phyloP scores from a whole-genome alignment of 2,888 invertebrate genomes.

The Heteromurus nitidus region DNA sequence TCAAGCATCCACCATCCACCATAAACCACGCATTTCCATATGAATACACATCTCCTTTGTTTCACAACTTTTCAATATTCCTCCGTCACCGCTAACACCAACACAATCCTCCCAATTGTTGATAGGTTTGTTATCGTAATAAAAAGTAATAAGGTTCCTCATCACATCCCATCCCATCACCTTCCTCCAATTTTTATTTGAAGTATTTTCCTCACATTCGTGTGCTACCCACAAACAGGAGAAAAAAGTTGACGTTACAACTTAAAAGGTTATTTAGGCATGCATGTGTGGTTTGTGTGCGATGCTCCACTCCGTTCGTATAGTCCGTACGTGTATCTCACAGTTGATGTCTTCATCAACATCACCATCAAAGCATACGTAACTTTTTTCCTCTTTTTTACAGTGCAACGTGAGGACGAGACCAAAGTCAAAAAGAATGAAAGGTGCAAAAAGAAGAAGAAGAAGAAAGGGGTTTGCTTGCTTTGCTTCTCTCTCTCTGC shows the following conservation, averaged over 20 bases:
- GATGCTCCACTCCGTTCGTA: not conserved
- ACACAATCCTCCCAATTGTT: constrained; percentile 1
- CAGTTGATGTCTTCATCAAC: constrained; percentile 7
- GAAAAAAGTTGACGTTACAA: not conserved
- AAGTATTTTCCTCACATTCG: too few relatives aligned
- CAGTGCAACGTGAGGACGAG: too few relatives aligned
- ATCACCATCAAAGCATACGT: not conserved
- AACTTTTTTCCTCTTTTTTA: too few relatives aligned
- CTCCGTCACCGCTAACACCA: not conserved
- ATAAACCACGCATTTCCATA: not conserved
- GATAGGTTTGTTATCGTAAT: constrained; percentile 32
- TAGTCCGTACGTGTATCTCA: not conserved
- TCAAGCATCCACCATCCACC: not conserved
- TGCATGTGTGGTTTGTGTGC: not conserved
- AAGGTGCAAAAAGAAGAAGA: not conserved
- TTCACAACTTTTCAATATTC: not conserved
- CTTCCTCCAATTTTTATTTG: not conserved
- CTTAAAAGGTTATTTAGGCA: not conserved
- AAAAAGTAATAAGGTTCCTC: constrained; percentile 28
- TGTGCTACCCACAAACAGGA: not conserved
- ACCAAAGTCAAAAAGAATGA: not conserved
- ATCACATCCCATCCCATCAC: not conserved
- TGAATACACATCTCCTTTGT: not conserved
- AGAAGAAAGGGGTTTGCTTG: too few relatives aligned
- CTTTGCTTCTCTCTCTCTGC: not conserved